phyloP scores from a whole-genome alignment of 2,797 vertebrate species.

The Siniperca obscura region DNA sequence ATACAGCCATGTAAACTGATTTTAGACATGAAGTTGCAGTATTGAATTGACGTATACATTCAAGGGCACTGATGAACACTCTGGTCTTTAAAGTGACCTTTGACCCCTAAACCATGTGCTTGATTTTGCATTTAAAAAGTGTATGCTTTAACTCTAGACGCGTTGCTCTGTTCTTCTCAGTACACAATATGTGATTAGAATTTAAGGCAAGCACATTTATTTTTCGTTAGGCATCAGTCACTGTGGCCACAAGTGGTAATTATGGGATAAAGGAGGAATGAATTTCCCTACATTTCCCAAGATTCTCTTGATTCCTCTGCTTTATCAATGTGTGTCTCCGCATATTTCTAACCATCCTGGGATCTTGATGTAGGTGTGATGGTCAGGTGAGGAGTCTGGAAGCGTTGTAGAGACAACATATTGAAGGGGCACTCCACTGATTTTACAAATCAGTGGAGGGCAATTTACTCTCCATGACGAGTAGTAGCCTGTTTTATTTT shows the following conservation, averaged over 20 bases:
- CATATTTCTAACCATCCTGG: background rate
- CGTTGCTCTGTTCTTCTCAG: background rate
- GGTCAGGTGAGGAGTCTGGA: background rate
- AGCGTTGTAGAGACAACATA: background rate
- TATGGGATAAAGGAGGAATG: background rate
- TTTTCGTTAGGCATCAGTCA: background rate
- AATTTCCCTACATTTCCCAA: background rate
- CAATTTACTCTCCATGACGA: background rate
- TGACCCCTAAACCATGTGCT: background rate
- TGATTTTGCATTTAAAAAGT: background rate
- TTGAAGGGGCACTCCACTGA: background rate
- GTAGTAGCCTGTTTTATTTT: too few species aligned
- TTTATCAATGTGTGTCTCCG: background rate
- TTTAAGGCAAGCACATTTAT: background rate
- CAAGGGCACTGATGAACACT: background rate
- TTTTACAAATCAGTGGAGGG: too few species aligned
- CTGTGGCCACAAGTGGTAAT: background rate
- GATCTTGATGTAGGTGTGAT: too few species aligned
- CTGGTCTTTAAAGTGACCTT: background rate
- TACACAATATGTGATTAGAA: background rate
- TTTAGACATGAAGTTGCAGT: background rate
- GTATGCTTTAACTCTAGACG: background rate
- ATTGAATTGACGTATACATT: background rate
- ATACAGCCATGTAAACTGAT: background rate
- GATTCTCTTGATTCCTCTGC: background rate